Conservation (phyloP, 1,140 invertebrate genomes). For the Zaprionus gabonicus region DNA sequence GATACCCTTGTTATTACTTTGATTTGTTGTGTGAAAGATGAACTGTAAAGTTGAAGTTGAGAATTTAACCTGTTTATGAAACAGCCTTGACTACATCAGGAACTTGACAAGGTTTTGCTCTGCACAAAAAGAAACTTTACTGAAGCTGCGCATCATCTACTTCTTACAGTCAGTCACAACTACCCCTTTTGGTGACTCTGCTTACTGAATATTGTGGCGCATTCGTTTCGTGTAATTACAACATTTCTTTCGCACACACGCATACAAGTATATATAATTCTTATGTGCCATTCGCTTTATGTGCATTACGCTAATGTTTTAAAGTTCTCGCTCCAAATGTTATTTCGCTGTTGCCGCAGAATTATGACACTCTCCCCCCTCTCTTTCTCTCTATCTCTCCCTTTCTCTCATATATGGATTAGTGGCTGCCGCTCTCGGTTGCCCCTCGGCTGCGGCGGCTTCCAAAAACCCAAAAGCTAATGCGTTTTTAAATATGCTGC, state of each 20-base stretch:
- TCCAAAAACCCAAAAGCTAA: slow-evolving; percentile 62
- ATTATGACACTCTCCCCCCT: slow-evolving; percentile 5
- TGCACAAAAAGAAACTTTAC: no score
- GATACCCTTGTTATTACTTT: background rate
- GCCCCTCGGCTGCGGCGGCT: slow-evolving; percentile 32
- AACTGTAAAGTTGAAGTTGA: no score
- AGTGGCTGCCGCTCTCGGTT: slow-evolving; percentile 12
- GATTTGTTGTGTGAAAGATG: no score
- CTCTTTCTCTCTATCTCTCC: slow-evolving; percentile 12
- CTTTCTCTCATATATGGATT: slow-evolving; percentile 8
- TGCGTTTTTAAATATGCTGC: slow-evolving; percentile 81
- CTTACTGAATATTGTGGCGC: background rate
- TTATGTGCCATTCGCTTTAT: slow-evolving; percentile 27
- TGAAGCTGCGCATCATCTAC: no score
- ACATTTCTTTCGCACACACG: slow-evolving; percentile 44
- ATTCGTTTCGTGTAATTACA: slow-evolving; percentile 60
- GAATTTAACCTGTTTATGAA: no score
- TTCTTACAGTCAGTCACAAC: background rate
- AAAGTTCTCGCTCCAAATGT: slow-evolving; percentile 36
- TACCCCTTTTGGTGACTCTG: background rate
- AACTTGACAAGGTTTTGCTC: no score
- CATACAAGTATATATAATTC: slow-evolving; percentile 22
- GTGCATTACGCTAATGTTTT: slow-evolving; percentile 45
- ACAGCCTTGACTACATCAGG: no score
- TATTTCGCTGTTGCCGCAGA: slow-evolving; percentile 16